Percentiles rank a stretch among this genome's conserved stretches.
These are phyloP conservation scores for Bibio marci DNA, from an alignment of 2,888 invertebrate species.

Conservation along the genomic window DNA sequence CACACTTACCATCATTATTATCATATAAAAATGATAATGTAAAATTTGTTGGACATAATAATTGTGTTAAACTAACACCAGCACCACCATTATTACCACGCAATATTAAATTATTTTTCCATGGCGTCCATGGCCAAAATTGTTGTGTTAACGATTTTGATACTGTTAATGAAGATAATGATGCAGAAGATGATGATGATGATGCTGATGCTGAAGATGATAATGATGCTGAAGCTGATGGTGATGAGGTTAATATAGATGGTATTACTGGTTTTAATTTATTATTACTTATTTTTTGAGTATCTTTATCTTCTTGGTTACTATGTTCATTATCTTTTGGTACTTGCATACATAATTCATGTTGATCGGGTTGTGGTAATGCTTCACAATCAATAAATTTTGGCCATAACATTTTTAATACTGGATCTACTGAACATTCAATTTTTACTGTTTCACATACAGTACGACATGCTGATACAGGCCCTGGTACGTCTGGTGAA, in stretches of 20 bases:
- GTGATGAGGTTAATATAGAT: neutral
- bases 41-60: slow-evolving; percentile 41
- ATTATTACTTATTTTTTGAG: slow-evolving; percentile 8
- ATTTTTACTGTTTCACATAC: slow-evolving; percentile 62
- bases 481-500: slow-evolving; percentile 67
- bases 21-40: slow-evolving; percentile 21
- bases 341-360: slow-evolving; percentile 62
- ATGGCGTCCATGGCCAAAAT: slow-evolving; percentile 11
- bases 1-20: slow-evolving; percentile 33
- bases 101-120: slow-evolving; percentile 11
- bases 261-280: slow-evolving; percentile 11
- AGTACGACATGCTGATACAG: slow-evolving; percentile 71
- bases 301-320: slow-evolving; percentile 9
- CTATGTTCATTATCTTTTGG: slow-evolving; percentile 18
- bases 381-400: slow-evolving; percentile 58
- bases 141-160: neutral
- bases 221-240: neutral
- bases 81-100: neutral
- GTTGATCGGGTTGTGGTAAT: slow-evolving; percentile 54
- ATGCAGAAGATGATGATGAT: no score
- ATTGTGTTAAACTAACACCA: slow-evolving; percentile 4
- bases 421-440: slow-evolving; percentile 44
- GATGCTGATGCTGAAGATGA: no score
- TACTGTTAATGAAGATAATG: no score
- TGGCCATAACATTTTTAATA: slow-evolving; percentile 53